Base-by-base conservation (phyloP, 2,888 invertebrate species). In the Drosophila paucipuncta region DNA sequence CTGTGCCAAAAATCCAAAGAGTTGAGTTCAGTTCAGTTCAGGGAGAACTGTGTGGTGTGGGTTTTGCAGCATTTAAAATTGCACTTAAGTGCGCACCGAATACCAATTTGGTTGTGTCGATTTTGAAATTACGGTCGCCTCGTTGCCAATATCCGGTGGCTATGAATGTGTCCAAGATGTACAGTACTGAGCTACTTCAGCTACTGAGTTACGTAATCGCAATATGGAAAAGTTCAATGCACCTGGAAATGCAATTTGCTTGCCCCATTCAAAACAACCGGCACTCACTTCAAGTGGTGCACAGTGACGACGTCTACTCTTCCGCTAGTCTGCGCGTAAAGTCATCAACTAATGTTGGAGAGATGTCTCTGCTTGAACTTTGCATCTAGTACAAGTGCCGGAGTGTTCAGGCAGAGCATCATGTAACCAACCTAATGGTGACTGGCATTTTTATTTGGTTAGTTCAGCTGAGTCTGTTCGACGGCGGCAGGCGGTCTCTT, bases 161-260 rank as follows among this genome's bases (percentile, higher is more conserved):
- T 62, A 55, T 66, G 43, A 49, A 63, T 62, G 54, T 55, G 50
- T 49, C 47, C 31, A 54, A 62, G 49, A 62, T 53, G 35, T 28
- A 13, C n/a, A 39, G 28, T n/a, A 28, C 43, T 31, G 43, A 43
- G 30, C 30, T 31, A 43, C 47, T 47, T 25, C 16, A 47, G 43
- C 33, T 52, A 59, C 54, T 53, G 63, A 11, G 69, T 61, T 68
- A 59, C 57, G 61, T 55, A 63, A 49, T 49, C 58, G 64, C 11
- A 41, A 61, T 47, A 33, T 65, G 18, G 18, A 68, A 73, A 72
- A 63, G 83, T 83, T 87, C 83, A 87, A 55, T 87, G 87, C 83
- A 87, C 87, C 85, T 87, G 85, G 72, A 80, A 85, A 75, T 87
- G 87, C 83, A 82, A 68, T 67, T 84, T 63, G 25, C 68, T 65